A percentile compares a stretch with the other conserved stretches of the same genome.
Evolutionary conservation across 2,113 vertebrate species (phyloP).

Genomic region (Trematocara variabile): DNA sequence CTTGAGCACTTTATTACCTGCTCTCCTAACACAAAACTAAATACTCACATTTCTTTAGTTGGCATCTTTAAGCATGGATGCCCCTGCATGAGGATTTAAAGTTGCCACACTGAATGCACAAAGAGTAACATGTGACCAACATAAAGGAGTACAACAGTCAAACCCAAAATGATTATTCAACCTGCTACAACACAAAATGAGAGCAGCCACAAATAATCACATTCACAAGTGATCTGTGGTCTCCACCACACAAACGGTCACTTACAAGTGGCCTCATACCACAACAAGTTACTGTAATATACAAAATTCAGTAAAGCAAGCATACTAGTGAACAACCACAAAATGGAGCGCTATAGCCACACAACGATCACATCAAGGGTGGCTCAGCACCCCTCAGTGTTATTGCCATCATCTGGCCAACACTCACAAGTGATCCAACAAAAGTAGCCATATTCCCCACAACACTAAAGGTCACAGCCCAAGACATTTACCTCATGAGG

Average conservation of each 20-base stretch:
- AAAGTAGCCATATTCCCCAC: no score
- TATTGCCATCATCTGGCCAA: no score
- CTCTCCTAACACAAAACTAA: neutral
- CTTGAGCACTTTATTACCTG: neutral
- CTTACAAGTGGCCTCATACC: no score
- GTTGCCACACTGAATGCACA: neutral
- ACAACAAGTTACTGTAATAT: no score
- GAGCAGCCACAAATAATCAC: neutral
- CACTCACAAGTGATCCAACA: no score
- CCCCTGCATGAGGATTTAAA: neutral
- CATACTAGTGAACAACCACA: no score
- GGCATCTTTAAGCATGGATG: neutral
- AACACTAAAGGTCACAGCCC: neutral
- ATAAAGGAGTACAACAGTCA: neutral
- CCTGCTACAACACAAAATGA: neutral
- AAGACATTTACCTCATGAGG: neutral
- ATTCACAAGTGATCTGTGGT: no score
- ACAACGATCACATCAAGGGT: no score
- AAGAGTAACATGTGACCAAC: neutral
- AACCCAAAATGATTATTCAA: neutral
- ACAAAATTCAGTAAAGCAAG: no score
- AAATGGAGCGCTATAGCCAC: no score
- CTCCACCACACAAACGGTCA: no score
- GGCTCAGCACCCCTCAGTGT: accelerated
- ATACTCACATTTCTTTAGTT: neutral